These are phyloP conservation scores for Oncorhynchus nerka DNA, from an alignment of 2,113 vertebrate species.

Conservation along the genomic window DNA sequence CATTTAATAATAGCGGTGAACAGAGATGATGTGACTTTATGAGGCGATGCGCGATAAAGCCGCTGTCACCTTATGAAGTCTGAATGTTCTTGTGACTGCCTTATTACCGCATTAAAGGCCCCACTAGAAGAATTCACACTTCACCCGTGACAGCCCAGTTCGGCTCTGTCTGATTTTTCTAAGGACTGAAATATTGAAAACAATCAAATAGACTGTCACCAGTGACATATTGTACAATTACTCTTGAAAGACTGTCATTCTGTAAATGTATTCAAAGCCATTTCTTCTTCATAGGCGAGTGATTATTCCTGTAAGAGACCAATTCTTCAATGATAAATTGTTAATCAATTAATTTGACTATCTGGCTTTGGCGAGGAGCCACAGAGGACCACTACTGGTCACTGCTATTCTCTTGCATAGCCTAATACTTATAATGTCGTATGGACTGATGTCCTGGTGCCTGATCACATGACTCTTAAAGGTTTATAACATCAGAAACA, in stretches of 20 bases:
- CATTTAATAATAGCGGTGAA: constrained; percentile 52
- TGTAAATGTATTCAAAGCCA: constrained; percentile 74
- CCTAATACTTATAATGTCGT: constrained; percentile 41
- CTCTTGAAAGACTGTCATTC: constrained; percentile 72
- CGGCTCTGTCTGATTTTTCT: constrained; percentile 55
- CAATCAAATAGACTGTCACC: constrained; percentile 70
- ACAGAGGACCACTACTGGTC: constrained; percentile 58
- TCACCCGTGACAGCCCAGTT: constrained; percentile 48
- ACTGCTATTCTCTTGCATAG: constrained; percentile 58
- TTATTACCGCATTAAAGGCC: constrained; percentile 66
- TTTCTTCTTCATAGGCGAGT: constrained; percentile 67
- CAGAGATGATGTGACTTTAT: constrained; percentile 75
- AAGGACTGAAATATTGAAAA: constrained; percentile 64
- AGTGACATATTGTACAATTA: constrained; percentile 77
- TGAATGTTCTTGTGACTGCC: constrained; percentile 65
- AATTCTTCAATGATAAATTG: constrained; percentile 61
- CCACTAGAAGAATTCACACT: constrained; percentile 54
- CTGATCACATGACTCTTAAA: constrained; percentile 64
- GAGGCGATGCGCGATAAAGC: constrained; percentile 73
- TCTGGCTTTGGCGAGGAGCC: constrained; percentile 59
- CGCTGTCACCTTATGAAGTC: constrained; percentile 65
- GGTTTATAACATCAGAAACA: constrained; percentile 74
- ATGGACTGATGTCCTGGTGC: constrained; percentile 58
- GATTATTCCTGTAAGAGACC: constrained; percentile 47
- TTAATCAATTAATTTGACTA: constrained; percentile 74